Evolutionary conservation across 2,888 invertebrate genomes (phyloP).

Genomic region (Hesperia comma): DNA sequence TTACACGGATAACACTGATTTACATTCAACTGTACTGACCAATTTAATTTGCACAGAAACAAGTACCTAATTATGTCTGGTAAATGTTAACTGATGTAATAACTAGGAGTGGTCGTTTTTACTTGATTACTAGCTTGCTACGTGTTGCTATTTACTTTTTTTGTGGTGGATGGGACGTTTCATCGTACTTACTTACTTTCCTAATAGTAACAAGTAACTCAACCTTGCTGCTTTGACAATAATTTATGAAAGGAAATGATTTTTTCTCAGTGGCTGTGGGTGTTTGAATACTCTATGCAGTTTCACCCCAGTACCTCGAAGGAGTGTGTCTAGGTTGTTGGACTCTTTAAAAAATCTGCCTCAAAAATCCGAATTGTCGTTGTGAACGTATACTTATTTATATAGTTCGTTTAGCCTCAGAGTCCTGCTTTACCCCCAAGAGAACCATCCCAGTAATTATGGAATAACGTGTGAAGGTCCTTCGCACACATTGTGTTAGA

Average conservation of each 20-base stretch:
- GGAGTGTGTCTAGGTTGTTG: too few species aligned
- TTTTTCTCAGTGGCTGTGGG: too few species aligned
- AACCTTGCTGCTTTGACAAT: too few species aligned
- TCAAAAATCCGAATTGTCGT: too few species aligned
- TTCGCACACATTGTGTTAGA: not conserved
- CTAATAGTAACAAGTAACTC: too few species aligned
- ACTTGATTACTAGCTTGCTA: constrained; percentile 4
- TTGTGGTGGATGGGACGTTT: not conserved
- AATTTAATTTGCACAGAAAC: constrained; percentile 3
- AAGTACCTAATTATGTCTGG: constrained; percentile 3
- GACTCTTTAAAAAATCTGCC: too few species aligned
- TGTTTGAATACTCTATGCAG: too few species aligned
- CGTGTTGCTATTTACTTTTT: not conserved
- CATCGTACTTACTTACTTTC: too few species aligned
- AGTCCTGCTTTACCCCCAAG: not conserved
- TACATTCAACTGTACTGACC: not conserved
- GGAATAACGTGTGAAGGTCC: not conserved
- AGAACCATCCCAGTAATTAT: not conserved
- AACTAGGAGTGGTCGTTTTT: not conserved
- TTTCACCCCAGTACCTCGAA: too few species aligned
- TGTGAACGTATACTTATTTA: too few species aligned
- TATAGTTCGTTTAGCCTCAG: too few species aligned
- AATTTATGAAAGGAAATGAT: too few species aligned
- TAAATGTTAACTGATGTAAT: not conserved
- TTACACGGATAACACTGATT: constrained; percentile 4